Evolutionary conservation across 2,888 invertebrate genomes (phyloP), one percentile per base, ranked within the genome.

Genomic region (Panzeria rudis): DNA sequence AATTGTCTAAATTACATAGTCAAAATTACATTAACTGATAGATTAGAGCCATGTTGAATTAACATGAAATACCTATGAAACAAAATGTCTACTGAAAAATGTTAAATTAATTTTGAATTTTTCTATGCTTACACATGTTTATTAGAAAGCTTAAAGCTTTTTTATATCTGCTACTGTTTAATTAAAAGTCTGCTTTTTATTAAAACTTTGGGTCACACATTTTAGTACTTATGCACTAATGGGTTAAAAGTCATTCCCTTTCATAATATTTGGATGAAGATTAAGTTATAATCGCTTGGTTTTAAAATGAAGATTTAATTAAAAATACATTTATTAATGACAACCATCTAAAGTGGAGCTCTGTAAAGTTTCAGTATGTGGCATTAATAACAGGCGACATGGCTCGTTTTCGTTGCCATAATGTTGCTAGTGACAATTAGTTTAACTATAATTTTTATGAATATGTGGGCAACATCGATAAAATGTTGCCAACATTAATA

Each of bases 281-380:
- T 15, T 17, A 62, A 17, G 7, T 62, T 32, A 23, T 20, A 50
- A 56, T 54, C 52, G 32, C 17, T 69, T 54, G 68, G 9, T n/a
- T 44, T 15, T 8, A 20, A n/a, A 38, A 38, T 25, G 15, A 54
- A 73, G 38, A 72, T 77, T 77, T 81, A 79, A 82, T 82, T 85
- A 83, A 78, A 83, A 83, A 56, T n/a, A 75, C 69, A 83, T 75
- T 85, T 52, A 64, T 78, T 69, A 71, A 78, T 64, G 75, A 75
- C 73, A 80, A 52, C 64, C 77, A 69, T 75, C 83, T 69, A 59
- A 15, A 20, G 69, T 38, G 69, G 69, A 56, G 47, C 29, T 9
- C 11, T 56, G 32, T 32, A 6, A 32, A 20, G n/a, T 68, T 47
- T 8, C 35, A 61, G 50, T 23, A 80, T 68, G 52, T 59, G 73